phyloP scores from a whole-genome alignment of 2,797 vertebrate genomes.

The Ispidina picta region DNA sequence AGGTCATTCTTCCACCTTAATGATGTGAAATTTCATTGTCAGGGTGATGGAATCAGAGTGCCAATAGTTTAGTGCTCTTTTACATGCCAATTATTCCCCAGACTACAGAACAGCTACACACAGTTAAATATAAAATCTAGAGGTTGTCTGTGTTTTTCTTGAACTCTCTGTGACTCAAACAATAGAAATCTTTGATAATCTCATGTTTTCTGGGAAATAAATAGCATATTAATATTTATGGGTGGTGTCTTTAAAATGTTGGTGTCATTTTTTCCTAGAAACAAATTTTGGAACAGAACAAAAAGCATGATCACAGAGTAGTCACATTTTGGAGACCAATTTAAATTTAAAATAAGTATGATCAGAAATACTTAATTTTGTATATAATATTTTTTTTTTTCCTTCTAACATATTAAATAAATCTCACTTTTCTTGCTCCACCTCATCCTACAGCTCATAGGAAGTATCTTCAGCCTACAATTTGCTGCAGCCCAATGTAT shows the following conservation, averaged over 20 bases:
- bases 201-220: background rate
- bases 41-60: background rate
- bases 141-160: conserved; percentile 24
- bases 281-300: background rate
- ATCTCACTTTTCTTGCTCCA: background rate
- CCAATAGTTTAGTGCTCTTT: conserved; percentile 52
- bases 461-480: background rate
- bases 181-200: background rate
- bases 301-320: background rate
- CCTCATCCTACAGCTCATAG: background rate
- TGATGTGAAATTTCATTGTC: conserved; percentile 56
- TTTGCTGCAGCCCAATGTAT: background rate
- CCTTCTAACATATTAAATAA: background rate
- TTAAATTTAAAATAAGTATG: background rate
- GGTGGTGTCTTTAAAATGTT: background rate
- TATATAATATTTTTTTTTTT: background rate
- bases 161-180: conserved; percentile 20
- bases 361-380: background rate
- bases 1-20: conserved; percentile 45
- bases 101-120: conserved; percentile 40
- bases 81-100: conserved; percentile 45
- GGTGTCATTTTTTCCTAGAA: background rate
- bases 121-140: conserved; percentile 59
- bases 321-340: background rate
- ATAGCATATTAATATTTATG: background rate